Conservation (phyloP, 2,113 vertebrate species). For the Nycticebus coucang region DNA sequence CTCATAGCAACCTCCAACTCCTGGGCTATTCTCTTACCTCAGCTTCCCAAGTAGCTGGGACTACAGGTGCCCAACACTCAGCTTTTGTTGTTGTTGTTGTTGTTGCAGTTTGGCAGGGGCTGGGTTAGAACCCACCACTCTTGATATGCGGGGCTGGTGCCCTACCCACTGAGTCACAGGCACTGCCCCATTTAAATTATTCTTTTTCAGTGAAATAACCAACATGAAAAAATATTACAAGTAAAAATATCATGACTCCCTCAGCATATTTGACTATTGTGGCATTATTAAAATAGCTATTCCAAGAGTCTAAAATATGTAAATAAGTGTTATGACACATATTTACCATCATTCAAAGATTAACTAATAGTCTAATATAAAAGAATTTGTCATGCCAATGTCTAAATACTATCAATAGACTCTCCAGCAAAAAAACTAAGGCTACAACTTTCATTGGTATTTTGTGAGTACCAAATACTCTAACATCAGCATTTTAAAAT, state of each 20-base stretch:
- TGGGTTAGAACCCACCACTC: too few species aligned
- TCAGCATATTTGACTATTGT: constrained; percentile 14
- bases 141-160: too few species aligned
- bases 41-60: too few species aligned
- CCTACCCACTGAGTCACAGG: too few species aligned
- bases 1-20: too few species aligned
- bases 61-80: too few species aligned
- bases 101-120: too few species aligned
- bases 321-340: not conserved
- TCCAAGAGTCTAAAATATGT: constrained; percentile 39
- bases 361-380: not conserved
- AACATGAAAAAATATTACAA: constrained; percentile 25
- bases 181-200: not conserved
- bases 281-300: constrained; percentile 31
- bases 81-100: too few species aligned
- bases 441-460: not conserved
- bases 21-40: too few species aligned
- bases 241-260: constrained; percentile 22
- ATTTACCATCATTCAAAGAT: constrained; percentile 11
- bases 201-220: constrained; percentile 27
- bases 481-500: constrained; percentile 51
- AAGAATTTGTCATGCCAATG: constrained; percentile 23
- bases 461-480: not conserved
- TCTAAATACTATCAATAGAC: constrained; percentile 29
- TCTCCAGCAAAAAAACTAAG: constrained; percentile 22